A percentile compares a stretch with the other conserved stretches of the same genome.
phyloP scores from a whole-genome alignment of 2,797 vertebrate genomes.

The Rhadinocentrus ornatus region DNA sequence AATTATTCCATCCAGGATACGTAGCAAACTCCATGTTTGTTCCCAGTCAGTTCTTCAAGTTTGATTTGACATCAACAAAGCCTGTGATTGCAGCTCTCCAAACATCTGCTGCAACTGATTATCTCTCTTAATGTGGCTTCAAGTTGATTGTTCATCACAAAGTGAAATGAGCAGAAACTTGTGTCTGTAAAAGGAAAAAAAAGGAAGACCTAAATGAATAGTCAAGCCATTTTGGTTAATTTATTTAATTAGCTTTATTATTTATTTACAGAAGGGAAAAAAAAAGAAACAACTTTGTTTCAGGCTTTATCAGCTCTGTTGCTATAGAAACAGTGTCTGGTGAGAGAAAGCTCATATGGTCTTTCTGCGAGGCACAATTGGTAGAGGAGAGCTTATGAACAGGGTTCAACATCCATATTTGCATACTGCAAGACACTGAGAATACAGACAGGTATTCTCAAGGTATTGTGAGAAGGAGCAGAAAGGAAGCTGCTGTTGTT shows the following conservation, averaged over 20 bases:
- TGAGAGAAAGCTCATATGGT: slow-evolving; percentile 70
- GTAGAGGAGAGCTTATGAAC: slow-evolving; percentile 44
- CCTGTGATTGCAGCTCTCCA: slow-evolving; percentile 6
- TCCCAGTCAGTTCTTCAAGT: slow-evolving; percentile 1
- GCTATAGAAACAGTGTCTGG: slow-evolving; percentile 73
- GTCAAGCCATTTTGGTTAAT: slow-evolving; percentile 21
- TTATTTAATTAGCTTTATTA: slow-evolving; percentile 53
- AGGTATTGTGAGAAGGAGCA: slow-evolving; percentile 27
- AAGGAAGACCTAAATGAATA: background rate
- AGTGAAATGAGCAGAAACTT: slow-evolving; percentile 12
- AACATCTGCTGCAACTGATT: slow-evolving; percentile 6
- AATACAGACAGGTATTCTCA: slow-evolving; percentile 38
- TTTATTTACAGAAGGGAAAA: slow-evolving; percentile 45
- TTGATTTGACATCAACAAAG: slow-evolving; percentile 21
- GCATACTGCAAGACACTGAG: slow-evolving; percentile 42
- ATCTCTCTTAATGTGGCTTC: slow-evolving; percentile 2
- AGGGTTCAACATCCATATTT: slow-evolving; percentile 68
- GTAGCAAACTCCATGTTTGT: slow-evolving; percentile 1
- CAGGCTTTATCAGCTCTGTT: slow-evolving; percentile 67
- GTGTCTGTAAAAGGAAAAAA: background rate
- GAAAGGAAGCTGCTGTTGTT: slow-evolving; percentile 19
- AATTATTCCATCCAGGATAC: background rate
- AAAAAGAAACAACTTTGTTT: slow-evolving; percentile 62
- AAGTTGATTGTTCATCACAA: slow-evolving; percentile 2
- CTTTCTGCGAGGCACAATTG: slow-evolving; percentile 54